These are phyloP conservation scores for Passer montanus DNA, from an alignment of 2,113 vertebrate species.

Conservation along the genomic window DNA sequence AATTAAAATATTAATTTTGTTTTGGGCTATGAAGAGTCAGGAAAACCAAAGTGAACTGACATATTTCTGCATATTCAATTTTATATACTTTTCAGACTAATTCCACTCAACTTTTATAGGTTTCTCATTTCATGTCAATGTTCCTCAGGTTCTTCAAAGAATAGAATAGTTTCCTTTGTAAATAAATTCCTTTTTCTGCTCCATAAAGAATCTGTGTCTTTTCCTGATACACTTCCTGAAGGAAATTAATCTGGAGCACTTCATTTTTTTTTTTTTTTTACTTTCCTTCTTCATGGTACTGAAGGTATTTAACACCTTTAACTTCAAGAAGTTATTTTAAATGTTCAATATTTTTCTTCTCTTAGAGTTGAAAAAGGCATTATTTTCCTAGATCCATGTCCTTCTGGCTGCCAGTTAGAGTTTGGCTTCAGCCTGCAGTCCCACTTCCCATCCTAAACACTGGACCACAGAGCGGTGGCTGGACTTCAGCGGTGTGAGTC, in stretches of 20 bases:
- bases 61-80: neutral
- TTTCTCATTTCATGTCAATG: neutral
- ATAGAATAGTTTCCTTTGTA: neutral
- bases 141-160: neutral
- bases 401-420: neutral
- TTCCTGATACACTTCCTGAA: neutral
- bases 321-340: neutral
- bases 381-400: neutral
- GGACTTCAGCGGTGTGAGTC: neutral
- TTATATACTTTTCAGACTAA: neutral
- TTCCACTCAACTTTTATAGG: neutral
- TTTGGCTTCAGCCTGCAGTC: neutral
- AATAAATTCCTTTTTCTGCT: neutral
- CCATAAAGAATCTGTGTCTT: neutral
- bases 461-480: neutral
- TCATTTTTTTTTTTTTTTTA: neutral
- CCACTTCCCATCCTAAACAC: neutral
- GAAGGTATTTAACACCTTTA: neutral
- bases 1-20: neutral
- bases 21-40: neutral
- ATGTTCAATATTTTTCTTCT: neutral
- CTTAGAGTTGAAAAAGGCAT: neutral
- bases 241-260: neutral
- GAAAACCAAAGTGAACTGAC: neutral
- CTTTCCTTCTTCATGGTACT: neutral